Conservation (phyloP, 2,888 invertebrate species). For the Amorpha juglandis region DNA sequence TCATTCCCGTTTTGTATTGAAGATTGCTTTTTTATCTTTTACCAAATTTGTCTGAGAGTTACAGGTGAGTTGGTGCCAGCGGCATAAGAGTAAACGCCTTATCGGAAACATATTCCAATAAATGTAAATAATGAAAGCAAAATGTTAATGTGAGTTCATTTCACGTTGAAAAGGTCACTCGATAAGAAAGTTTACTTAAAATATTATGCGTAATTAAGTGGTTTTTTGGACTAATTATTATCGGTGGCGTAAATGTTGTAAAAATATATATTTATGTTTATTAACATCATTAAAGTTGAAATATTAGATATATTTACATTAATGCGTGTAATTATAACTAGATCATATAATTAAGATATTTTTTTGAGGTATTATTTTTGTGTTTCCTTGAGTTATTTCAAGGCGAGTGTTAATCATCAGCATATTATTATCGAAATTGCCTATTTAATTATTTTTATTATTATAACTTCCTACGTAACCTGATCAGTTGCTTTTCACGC, state of each 20-base stretch:
- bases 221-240: slow-evolving; percentile 35
- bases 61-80: background rate
- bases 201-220: slow-evolving; percentile 41
- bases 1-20: background rate
- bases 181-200: slow-evolving; percentile 55
- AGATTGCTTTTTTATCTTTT: background rate
- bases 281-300: slow-evolving; percentile 8
- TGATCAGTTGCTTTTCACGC: too few relatives aligned
- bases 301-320: slow-evolving; percentile 18
- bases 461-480: background rate
- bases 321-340: slow-evolving; percentile 38
- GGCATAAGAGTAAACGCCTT: slow-evolving; percentile 24
- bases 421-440: background rate
- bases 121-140: slow-evolving; percentile 55
- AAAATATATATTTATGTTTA: background rate
- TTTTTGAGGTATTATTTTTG: background rate
- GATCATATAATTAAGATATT: slow-evolving; percentile 25
- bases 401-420: background rate
- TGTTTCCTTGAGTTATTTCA: slow-evolving; percentile 1
- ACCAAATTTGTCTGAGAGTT: background rate
- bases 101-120: slow-evolving; percentile 36
- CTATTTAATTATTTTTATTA: background rate
- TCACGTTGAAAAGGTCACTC: slow-evolving; percentile 52
- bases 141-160: slow-evolving; percentile 54
- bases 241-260: slow-evolving; percentile 19